Evolutionary conservation across 2,797 vertebrate genomes (phyloP), one percentile per base, ranked within the genome.

Genomic region (Diglossa cyanea): DNA sequence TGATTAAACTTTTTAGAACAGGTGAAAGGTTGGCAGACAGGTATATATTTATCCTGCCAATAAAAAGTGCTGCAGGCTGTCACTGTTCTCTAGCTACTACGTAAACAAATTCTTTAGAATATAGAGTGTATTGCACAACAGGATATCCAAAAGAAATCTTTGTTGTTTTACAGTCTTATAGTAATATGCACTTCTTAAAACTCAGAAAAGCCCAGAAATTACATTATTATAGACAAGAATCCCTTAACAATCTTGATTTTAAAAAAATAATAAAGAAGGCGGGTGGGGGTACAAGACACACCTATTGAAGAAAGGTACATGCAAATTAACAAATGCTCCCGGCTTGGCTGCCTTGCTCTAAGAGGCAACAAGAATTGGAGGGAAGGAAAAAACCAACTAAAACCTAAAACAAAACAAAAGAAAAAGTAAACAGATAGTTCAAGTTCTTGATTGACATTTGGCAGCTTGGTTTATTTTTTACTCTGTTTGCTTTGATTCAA

Each of bases 281-380:
- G 60, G 16, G 6, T 5, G 3, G 4, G 15, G 1, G 10, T 6
- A 17, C 0, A 1, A 13, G 9, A 45, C 11, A 21, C 6, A 55
- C 2, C 4, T 37, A 10, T 40, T 53, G 54, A 53, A 45, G 25
- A 61, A 54, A 58, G 1, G 0, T 55, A 16, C 19, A 7, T 58
- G n/a, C 25, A 67, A 23, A 66, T 40, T 39, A 35, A 54, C 16
- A 57, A 63, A 35, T 45, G 39, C 3, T 82, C 19, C 28, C 62
- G 40, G 40, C 9, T 39, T 55, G 26, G 12, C 57, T 79, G 35
- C 19, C 12, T 66, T 61, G 3, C 31, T 86, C 18, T 30, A 61
- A 76, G 47, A 75, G n/a, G 35, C 54, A 75, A 25, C 7, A 44
- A 66, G 37, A 83, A 44, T 30, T 88, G 13, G 14, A 75, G 14